Percentiles rank a stretch among this genome's conserved stretches.
These are phyloP conservation scores for Agriotes lineatus DNA, from an alignment of 2,888 invertebrate species.

Conservation along the genomic window DNA sequence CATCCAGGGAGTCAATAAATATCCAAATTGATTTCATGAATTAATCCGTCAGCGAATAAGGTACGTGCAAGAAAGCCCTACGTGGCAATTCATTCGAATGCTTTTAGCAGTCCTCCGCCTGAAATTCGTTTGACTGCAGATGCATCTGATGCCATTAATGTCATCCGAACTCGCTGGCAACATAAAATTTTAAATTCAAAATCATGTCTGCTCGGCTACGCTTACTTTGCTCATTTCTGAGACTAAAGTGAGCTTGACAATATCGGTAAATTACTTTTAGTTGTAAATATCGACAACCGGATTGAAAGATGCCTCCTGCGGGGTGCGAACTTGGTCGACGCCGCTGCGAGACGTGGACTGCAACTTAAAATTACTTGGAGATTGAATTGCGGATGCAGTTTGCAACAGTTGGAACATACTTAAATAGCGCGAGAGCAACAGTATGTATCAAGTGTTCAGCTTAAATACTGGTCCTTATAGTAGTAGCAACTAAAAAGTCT, in stretches of 20 bases:
- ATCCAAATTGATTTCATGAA: conserved; percentile 5
- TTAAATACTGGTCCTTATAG: too few relatives aligned
- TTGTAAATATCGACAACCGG: conserved; percentile 39
- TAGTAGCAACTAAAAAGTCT: too few relatives aligned
- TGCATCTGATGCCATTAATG: conserved; percentile 26
- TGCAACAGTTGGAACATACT: too few relatives aligned
- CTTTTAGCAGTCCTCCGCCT: conserved; percentile 15
- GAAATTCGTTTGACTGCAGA: conserved; percentile 28
- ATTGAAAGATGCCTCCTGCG: conserved; percentile 37
- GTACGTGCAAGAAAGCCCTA: conserved; percentile 8
- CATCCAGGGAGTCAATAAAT: not conserved
- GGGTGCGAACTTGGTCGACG: too few relatives aligned
- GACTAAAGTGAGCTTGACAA: conserved; percentile 29
- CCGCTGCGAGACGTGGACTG: too few relatives aligned
- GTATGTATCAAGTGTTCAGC: too few relatives aligned
- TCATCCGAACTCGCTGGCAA: conserved; percentile 23
- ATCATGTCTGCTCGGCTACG: conserved; percentile 26
- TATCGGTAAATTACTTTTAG: conserved; percentile 37
- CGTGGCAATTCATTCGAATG: not conserved
- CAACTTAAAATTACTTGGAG: too few relatives aligned
- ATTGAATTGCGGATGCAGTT: too few relatives aligned
- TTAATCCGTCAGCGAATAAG: conserved; percentile 17
- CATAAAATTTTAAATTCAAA: conserved; percentile 38
- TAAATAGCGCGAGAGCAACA: too few relatives aligned
- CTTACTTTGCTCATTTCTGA: conserved; percentile 24